Evolutionary conservation across 2,888 invertebrate species (phyloP), one percentile per base, ranked within the genome.

Genomic region (Agrochola macilenta): DNA sequence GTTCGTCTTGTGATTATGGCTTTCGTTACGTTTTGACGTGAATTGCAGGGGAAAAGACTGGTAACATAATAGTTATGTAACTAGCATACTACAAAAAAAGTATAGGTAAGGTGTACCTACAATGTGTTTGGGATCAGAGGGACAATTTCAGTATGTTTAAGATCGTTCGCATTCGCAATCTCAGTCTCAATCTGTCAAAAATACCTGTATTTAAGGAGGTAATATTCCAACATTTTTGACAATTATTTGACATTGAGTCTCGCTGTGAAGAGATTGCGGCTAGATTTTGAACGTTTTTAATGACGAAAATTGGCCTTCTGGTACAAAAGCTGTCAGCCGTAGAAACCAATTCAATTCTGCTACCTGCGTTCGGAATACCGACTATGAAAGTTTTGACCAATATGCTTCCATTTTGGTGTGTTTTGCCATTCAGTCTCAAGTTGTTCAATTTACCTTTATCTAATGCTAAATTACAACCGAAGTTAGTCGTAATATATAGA

Each of bases 1-100:
- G 12, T 60, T 65, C 70, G 26, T 14, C 54, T 69, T 64, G 70
- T 12, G 35, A 71, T 57, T 73, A 66, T 30, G 52, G n/a, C 30
- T 72, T 61, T 57, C 12, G 23, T 30, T 8, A 35, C 17, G 17
- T 69, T 57, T 52, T 49, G 26, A n/a, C 14, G 17, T 57, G 43
- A 49, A 74, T 64, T 49, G 30, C 9, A 52, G 57, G 5, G 17
- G 26, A 17, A 52, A 58, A 52, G 20, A 58, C 57, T 68, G 20
- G 52, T 52, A n/a, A n/a, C 20, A 49, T 71, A 65, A n/a, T 30
- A 57, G 20, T n/a, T 49, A 35, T 65, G n/a, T n/a, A 17, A 26
- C 5, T 26, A 5, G 30, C 20, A 46, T 46, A 26, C 7, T 66
- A 46, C 4, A 49, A 58, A 5, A 58, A 14, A 14, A 58, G 26